These are phyloP conservation scores for Luscinia luscinia DNA, from an alignment of 2,797 vertebrate genomes.

Conservation along the genomic window DNA sequence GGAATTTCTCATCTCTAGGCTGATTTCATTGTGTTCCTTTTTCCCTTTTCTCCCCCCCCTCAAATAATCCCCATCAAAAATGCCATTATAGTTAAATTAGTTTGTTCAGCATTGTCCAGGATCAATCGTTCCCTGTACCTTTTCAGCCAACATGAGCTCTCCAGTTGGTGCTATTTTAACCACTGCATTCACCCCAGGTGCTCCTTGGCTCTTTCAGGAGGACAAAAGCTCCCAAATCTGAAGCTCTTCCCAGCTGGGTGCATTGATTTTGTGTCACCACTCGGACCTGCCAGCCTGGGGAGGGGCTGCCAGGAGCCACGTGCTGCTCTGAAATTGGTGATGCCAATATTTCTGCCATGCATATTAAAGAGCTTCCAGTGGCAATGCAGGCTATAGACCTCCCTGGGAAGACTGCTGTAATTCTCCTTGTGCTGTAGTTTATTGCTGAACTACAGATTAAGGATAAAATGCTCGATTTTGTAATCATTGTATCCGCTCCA, in stretches of 20 bases:
- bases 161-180: not conserved
- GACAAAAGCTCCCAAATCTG: not conserved
- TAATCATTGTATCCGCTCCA: not conserved
- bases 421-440: not conserved
- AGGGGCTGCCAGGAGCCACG: not conserved
- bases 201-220: not conserved
- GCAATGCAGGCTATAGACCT: not conserved
- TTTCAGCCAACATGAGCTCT: not conserved
- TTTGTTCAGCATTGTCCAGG: not conserved
- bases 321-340: not conserved
- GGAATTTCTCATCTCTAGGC: not conserved
- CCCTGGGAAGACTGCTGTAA: not conserved
- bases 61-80: not conserved
- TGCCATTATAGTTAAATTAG: not conserved
- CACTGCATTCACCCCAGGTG: not conserved
- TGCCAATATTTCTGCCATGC: not conserved
- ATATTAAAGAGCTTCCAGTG: not conserved
- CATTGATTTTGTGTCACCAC: not conserved
- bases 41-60: accelerated
- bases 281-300: not conserved
- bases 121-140: not conserved
- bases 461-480: not conserved
- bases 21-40: not conserved
- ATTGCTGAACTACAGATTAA: not conserved
- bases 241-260: not conserved